Base-by-base conservation (phyloP, 2,797 vertebrate genomes). In the Sarcoramphus papa region DNA sequence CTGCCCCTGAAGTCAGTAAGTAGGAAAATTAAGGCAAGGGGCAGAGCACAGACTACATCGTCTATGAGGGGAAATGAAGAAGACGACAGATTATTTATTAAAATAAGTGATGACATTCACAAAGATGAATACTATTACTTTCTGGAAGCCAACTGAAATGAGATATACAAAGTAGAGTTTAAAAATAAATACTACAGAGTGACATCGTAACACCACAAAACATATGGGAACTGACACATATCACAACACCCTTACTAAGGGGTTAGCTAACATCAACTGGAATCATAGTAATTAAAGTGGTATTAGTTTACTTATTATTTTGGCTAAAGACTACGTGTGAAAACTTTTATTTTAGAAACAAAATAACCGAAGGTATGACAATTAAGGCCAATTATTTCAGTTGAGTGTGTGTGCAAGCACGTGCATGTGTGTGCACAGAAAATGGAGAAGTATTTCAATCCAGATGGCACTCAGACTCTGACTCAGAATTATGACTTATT, bases 21-120 rank as follows among this genome's bases (percentile, higher is more conserved):
- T 4, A 80, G 88, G 54, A 94, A 92, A 94, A 93, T 59, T 31
- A 90, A 90, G 57, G 56, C 75, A 74, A 65, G 27, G 63, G 69
- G 35, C 31, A 65, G n/a, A 83, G 62, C 45, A 80, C 22, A 89
- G 37, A 47, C 62, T 62, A 47, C 47, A 81, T 6, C 0, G 0
- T 19, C 10, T 37, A 83, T 23, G 33, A 85, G 20, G 37, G 41
- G 48, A 88, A 93, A 91, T 37, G 33, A 60, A 33, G 41, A 90
- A 87, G 74, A 93, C 80, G 95, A 77, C 15, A 57, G 57, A 92
- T 76, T 91, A 54, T 95, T 92, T 91, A 91, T 86, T 93, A 94
- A 91, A 95, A 37, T 68, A 92, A 96, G 54, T 41, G 85, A 73
- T 90, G 82, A 96, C 73, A 84, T 64, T 65, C 53, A 45, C 65